phyloP scores from a whole-genome alignment of 2,797 vertebrate species.

The Centroberyx gerrardi region DNA sequence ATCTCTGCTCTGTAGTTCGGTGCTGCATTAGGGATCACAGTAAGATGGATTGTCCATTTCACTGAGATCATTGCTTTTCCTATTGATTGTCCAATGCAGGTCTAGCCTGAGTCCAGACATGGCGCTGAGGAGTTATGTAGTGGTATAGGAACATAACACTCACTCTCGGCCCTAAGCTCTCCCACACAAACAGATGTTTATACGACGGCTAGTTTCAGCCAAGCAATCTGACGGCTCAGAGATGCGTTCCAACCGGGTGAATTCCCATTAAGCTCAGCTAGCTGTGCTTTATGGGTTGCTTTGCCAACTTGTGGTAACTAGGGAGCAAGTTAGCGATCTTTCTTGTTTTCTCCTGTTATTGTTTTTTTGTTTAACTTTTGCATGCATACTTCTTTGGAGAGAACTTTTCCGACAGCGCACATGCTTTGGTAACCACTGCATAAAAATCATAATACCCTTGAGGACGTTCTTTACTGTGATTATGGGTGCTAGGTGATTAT shows the following conservation, averaged over 20 bases:
- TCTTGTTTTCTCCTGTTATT: conserved; percentile 7
- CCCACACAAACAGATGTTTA: conserved; percentile 37
- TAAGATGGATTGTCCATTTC: conserved; percentile 76
- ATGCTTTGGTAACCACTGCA: not conserved
- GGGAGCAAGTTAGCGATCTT: conserved; percentile 2
- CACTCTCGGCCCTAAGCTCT: conserved; percentile 41
- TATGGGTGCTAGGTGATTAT: not conserved
- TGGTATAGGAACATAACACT: conserved; percentile 40
- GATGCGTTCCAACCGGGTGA: conserved; percentile 13
- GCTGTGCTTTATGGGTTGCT: conserved; percentile 22
- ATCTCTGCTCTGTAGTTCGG: conserved; percentile 54
- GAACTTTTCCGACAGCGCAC: not conserved
- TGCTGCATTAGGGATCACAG: conserved; percentile 63
- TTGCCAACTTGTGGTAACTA: not conserved
- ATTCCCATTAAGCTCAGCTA: conserved; percentile 22
- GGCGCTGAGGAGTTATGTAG: conserved; percentile 35
- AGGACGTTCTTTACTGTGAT: conserved; percentile 8
- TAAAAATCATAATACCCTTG: not conserved
- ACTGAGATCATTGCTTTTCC: conserved; percentile 75
- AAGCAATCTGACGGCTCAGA: conserved; percentile 9
- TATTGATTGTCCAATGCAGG: conserved; percentile 73
- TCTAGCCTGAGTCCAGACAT: conserved; percentile 63
- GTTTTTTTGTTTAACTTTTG: not conserved
- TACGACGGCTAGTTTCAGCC: conserved; percentile 8
- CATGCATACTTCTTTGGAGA: not conserved